phyloP scores from a whole-genome alignment of 2,797 vertebrate species.

The Myoxocephalus aenaeus region DNA sequence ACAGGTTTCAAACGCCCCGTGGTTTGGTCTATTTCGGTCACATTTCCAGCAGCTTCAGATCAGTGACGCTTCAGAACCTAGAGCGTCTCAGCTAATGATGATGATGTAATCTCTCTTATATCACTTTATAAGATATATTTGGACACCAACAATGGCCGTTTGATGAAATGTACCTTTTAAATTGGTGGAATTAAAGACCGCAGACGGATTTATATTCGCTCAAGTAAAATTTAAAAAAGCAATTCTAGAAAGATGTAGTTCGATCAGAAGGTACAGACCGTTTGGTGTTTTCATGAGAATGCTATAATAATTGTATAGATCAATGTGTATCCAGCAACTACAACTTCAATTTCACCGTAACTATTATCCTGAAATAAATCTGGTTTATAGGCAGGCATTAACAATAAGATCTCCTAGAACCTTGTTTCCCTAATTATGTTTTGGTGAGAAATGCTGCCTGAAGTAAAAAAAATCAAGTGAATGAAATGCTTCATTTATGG shows the following conservation, averaged over 20 bases:
- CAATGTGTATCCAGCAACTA: background rate
- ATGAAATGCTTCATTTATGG: too few relatives aligned
- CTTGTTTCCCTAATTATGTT: background rate
- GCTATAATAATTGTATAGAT: background rate
- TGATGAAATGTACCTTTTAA: background rate
- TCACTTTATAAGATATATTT: background rate
- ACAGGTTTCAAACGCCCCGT: constrained; percentile 20
- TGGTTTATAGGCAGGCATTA: background rate
- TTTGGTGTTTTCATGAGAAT: background rate
- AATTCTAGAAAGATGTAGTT: background rate
- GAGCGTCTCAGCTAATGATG: constrained; percentile 22
- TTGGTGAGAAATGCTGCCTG: background rate
- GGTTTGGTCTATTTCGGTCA: constrained; percentile 52
- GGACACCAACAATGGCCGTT: background rate
- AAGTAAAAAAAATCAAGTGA: background rate
- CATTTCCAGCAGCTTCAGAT: constrained; percentile 46
- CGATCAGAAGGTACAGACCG: background rate
- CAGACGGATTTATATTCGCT: background rate
- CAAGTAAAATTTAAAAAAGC: background rate
- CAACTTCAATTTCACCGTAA: background rate
- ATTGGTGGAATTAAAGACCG: background rate
- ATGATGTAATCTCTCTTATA: constrained; percentile 27
- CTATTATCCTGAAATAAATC: background rate
- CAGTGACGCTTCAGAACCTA: constrained; percentile 36
- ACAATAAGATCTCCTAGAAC: background rate